Percentiles rank a stretch among this genome's conserved stretches.
Conservation (phyloP, 2,113 vertebrate genomes). For the Pipa parva region DNA sequence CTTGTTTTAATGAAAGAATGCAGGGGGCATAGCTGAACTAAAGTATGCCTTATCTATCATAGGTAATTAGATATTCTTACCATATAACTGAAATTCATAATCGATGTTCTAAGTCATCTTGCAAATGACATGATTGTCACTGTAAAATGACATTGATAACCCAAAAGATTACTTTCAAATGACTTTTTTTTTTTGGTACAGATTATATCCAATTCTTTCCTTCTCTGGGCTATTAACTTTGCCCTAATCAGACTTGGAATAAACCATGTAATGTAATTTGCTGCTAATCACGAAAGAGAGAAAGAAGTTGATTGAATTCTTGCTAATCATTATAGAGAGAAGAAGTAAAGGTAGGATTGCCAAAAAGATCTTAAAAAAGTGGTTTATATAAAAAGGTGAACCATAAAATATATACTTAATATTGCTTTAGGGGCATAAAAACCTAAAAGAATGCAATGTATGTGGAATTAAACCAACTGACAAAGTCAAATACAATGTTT, state of each 20-base stretch:
- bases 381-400: too few relatives aligned
- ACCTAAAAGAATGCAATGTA: too few relatives aligned
- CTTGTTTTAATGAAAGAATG: conserved; percentile 47
- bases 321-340: not conserved
- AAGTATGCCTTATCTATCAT: conserved; percentile 38
- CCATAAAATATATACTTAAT: too few relatives aligned
- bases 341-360: not conserved
- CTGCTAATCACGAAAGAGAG: conserved; percentile 16
- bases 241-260: conserved; percentile 33
- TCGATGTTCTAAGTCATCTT: conserved; percentile 34
- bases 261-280: conserved; percentile 27
- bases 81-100: conserved; percentile 24
- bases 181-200: conserved; percentile 28
- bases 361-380: too few relatives aligned
- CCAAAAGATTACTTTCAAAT: conserved; percentile 31
- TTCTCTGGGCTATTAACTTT: conserved; percentile 34
- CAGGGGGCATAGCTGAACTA: conserved; percentile 41
- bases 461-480: too few relatives aligned
- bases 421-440: too few relatives aligned
- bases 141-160: conserved; percentile 35
- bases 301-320: conserved; percentile 24
- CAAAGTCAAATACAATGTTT: too few relatives aligned
- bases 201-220: conserved; percentile 26
- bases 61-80: conserved; percentile 44
- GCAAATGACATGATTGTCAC: conserved; percentile 33